These are phyloP conservation scores for Carlito syrichta DNA, from an alignment of 2,113 vertebrate genomes.

Conservation along the genomic window DNA sequence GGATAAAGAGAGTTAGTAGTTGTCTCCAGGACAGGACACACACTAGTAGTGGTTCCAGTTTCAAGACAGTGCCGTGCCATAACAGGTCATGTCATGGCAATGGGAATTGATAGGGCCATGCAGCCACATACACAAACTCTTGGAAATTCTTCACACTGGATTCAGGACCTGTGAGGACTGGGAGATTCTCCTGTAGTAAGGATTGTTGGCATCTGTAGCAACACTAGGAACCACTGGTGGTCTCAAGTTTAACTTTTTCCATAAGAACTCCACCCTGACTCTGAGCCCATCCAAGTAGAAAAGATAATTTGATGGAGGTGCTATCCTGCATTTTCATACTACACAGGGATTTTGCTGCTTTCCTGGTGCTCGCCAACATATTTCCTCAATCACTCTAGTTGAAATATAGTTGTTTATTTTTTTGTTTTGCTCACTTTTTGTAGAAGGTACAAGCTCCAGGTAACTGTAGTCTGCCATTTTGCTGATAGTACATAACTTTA, in stretches of 20 bases:
- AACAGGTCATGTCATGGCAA: neutral
- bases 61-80: neutral
- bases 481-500: too few species aligned
- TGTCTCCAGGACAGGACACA: neutral
- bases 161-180: neutral
- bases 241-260: neutral
- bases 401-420: neutral
- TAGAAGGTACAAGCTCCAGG: too few species aligned
- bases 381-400: neutral
- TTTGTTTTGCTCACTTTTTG: neutral
- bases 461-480: too few species aligned
- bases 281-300: neutral
- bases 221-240: neutral
- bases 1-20: neutral
- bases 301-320: neutral
- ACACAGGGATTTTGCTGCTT: neutral
- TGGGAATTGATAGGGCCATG: neutral
- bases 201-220: neutral
- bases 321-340: too few species aligned
- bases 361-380: neutral
- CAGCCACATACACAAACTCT: neutral
- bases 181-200: neutral
- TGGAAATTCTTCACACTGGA: neutral
- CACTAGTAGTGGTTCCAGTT: neutral
- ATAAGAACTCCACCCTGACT: neutral